Conservation (phyloP, 2,888 invertebrate species). For the Anticlea derivata region DNA sequence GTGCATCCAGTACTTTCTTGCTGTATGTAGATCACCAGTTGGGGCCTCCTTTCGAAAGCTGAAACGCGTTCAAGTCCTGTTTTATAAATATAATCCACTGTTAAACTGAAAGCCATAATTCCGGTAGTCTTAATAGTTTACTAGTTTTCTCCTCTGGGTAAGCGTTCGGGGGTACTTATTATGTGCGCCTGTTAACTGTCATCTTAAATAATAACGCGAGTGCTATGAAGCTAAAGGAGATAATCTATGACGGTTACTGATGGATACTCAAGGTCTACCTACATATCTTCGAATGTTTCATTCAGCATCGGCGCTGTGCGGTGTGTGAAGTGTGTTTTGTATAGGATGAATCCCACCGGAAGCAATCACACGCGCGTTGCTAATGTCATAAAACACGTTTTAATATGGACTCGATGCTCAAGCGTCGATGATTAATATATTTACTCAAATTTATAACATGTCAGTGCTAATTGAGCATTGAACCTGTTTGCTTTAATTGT, state of each 20-base stretch:
- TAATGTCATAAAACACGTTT: background rate
- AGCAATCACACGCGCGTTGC: background rate
- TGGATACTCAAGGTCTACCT: background rate
- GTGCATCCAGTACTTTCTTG: slow-evolving; percentile 34
- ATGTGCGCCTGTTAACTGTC: slow-evolving; percentile 48
- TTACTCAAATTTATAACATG: slow-evolving; percentile 2
- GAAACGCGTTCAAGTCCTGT: slow-evolving; percentile 56
- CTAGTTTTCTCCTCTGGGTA: slow-evolving; percentile 53
- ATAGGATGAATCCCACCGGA: background rate
- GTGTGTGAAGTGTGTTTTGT: background rate
- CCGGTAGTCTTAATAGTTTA: slow-evolving; percentile 55
- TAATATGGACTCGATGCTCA: background rate
- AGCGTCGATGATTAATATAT: background rate
- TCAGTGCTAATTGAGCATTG: background rate
- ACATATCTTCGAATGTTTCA: background rate
- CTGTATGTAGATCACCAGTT: slow-evolving; percentile 58
- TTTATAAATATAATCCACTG: slow-evolving; percentile 63
- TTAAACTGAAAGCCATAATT: slow-evolving; percentile 66
- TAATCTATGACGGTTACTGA: slow-evolving; percentile 2
- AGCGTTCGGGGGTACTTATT: slow-evolving; percentile 28
- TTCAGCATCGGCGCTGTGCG: too few species aligned
- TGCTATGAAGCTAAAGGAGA: slow-evolving; percentile 6
- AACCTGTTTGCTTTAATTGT: background rate
- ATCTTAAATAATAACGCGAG: slow-evolving; percentile 32
- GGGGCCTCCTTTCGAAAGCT: slow-evolving; percentile 64